A percentile compares a stretch with the other conserved stretches of the same genome.
Conservation (phyloP, 2,113 vertebrate species). For the Calyptomena viridis region DNA sequence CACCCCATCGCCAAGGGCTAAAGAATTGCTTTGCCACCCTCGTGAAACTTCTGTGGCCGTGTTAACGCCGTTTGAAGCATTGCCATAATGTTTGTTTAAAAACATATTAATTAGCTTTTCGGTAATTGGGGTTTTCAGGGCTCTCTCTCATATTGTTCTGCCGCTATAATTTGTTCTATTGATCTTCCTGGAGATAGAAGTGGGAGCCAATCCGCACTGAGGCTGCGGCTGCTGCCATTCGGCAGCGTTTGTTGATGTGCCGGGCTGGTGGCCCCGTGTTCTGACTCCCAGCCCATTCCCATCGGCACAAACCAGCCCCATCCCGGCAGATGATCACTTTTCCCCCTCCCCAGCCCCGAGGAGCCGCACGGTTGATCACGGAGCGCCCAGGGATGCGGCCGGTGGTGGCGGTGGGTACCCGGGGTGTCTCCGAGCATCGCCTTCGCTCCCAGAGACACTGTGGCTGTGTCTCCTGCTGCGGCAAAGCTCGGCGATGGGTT, state of each 20-base stretch:
- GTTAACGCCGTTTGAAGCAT: not conserved
- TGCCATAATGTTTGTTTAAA: constrained; percentile 35
- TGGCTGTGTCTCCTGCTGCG: constrained; percentile 55
- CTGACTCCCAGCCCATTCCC: not conserved
- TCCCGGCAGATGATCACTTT: not conserved
- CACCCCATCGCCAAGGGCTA: not conserved
- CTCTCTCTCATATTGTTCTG: not conserved
- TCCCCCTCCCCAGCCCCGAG: not conserved
- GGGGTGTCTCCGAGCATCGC: not conserved
- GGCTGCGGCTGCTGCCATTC: not conserved
- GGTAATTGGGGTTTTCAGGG: constrained; percentile 43
- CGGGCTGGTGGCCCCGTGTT: not conserved
- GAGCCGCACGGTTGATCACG: fast-evolving
- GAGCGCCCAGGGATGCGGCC: not conserved
- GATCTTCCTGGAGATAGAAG: constrained; percentile 10
- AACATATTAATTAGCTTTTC: constrained; percentile 30
- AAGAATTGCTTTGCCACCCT: not conserved
- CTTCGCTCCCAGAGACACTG: constrained; percentile 25
- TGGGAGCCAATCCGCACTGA: not conserved
- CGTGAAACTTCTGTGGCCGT: not conserved
- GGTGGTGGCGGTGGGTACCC: fast-evolving
- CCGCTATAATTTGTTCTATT: constrained; percentile 35
- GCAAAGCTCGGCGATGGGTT: constrained; percentile 68
- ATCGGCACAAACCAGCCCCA: fast-evolving
- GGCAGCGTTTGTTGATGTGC: not conserved